Evolutionary conservation across 2,888 invertebrate genomes (phyloP).

Genomic region (Psylliodes chrysocephalus): DNA sequence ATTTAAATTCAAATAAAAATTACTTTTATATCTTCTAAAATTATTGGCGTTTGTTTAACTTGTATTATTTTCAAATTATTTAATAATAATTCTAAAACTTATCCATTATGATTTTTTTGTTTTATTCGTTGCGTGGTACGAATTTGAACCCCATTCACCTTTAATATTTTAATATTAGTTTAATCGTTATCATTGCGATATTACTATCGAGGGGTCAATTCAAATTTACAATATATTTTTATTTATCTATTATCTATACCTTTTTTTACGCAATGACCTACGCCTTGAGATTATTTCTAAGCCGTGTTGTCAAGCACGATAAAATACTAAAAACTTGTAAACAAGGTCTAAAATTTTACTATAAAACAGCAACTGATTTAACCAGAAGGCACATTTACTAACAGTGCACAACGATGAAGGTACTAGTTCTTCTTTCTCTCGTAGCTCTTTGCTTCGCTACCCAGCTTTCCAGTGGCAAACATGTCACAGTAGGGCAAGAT

Average conservation of each 20-base stretch:
- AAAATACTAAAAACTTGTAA: slow-evolving; percentile 2
- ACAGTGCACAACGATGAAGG: slow-evolving; percentile 12
- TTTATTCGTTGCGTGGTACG: too few species aligned
- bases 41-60: too few species aligned
- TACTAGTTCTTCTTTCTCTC: slow-evolving; percentile 11
- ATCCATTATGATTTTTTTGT: too few species aligned
- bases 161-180: neutral
- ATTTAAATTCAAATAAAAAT: too few species aligned
- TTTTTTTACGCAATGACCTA: neutral
- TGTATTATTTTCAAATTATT: too few species aligned
- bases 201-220: neutral
- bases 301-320: neutral
- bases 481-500: slow-evolving; percentile 39
- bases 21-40: too few species aligned
- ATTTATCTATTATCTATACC: neutral
- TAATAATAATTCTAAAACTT: too few species aligned
- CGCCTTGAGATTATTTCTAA: neutral
- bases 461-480: slow-evolving; percentile 5
- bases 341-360: neutral
- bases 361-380: neutral
- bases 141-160: too few species aligned
- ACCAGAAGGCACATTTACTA: slow-evolving; percentile 11
- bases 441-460: neutral
- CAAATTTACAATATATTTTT: neutral
- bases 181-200: neutral